Evolutionary conservation across 2,888 invertebrate species (phyloP).

Genomic region (Bimastos eiseni): DNA sequence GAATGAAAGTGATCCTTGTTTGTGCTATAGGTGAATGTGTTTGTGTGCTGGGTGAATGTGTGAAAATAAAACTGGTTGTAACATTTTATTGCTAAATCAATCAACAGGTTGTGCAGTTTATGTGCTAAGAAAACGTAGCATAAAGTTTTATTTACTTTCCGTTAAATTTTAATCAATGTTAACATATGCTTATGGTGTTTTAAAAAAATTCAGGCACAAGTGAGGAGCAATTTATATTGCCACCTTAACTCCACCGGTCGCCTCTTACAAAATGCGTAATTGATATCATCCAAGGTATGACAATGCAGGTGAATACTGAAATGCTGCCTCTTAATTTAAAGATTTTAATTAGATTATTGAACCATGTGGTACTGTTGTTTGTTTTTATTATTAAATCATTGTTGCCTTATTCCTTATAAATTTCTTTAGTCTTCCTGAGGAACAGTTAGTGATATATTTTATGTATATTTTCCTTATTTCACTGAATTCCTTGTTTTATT

Average conservation of each 20-base stretch:
- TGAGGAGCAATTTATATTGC: neutral
- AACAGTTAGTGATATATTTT: neutral
- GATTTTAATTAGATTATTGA: neutral
- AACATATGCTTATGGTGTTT: neutral
- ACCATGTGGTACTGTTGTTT: too few relatives aligned
- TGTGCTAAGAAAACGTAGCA: neutral
- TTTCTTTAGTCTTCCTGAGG: neutral
- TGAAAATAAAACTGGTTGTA: neutral
- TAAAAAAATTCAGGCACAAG: neutral
- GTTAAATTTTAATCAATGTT: neutral
- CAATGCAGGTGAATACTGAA: constrained; percentile 21
- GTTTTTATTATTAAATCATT: too few relatives aligned
- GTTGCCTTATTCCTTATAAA: too few relatives aligned
- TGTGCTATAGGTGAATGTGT: too few relatives aligned
- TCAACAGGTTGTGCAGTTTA: neutral
- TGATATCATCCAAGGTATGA: constrained; percentile 23
- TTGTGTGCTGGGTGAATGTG: too few relatives aligned
- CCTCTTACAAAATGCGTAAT: constrained; percentile 2
- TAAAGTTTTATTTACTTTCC: neutral
- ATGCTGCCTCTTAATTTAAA: neutral
- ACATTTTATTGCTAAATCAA: neutral
- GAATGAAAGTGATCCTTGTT: too few relatives aligned
- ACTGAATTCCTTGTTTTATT: too few relatives aligned
- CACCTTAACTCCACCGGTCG: neutral
- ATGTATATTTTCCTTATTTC: neutral